Conservation (phyloP, 30 jellyfish, hydroid and myxozoan species). For the Morbakka virulenta region DNA sequence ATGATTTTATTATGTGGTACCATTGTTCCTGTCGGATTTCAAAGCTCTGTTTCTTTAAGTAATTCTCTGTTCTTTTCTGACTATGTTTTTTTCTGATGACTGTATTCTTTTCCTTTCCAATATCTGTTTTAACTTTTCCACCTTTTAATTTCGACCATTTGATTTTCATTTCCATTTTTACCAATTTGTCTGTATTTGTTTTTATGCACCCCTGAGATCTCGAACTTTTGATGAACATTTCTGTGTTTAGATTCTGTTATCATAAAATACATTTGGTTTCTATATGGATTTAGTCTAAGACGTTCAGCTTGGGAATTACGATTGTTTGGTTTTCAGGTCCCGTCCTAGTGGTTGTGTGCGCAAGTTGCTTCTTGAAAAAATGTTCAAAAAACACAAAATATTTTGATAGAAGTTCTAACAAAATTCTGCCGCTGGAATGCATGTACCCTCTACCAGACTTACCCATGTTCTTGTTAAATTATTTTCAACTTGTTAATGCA, state of each 20-base stretch:
- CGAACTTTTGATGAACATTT: constrained; percentile 19
- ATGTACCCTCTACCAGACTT: constrained; percentile 45
- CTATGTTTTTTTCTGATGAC: constrained; percentile 1
- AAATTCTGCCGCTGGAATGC: constrained; percentile 46
- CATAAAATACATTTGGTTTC: constrained; percentile 35
- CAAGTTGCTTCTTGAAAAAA: constrained; percentile 40
- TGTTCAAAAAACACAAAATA: constrained; percentile 29
- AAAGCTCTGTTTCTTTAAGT: too few species aligned
- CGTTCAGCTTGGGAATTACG: not conserved
- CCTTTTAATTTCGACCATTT: constrained; percentile 9
- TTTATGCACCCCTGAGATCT: constrained; percentile 49
- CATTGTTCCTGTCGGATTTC: constrained; percentile 22
- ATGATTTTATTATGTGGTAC: constrained; percentile 13
- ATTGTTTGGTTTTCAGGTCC: constrained; percentile 40
- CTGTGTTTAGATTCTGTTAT: too few species aligned
- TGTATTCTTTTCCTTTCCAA: constrained; percentile 8
- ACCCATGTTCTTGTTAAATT: too few species aligned
- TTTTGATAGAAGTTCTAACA: constrained; percentile 28
- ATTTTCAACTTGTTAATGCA: constrained; percentile 53
- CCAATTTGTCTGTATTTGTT: constrained; percentile 39
- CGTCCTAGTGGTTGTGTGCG: constrained; percentile 59
- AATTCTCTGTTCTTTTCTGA: constrained; percentile 5
- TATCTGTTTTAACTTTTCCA: not conserved
- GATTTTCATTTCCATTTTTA: constrained; percentile 23
- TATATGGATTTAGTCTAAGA: constrained; percentile 20